Base-by-base conservation (phyloP, 2,797 vertebrate genomes). In the Nyctalus aviator region DNA sequence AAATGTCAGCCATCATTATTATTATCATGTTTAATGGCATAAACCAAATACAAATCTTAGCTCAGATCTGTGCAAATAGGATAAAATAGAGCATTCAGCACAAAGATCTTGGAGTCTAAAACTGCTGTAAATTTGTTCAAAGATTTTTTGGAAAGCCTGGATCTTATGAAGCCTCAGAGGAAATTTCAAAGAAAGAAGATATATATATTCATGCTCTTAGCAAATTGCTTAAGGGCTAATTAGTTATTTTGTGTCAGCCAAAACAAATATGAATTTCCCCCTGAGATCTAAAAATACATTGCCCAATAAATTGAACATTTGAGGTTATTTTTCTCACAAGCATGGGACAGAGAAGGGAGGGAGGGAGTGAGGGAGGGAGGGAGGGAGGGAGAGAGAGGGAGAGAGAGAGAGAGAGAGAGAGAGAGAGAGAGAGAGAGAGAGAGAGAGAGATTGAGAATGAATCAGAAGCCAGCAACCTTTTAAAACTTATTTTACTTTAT, bases 211-310 rank as follows among this genome's bases (percentile, higher is more conserved):
- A 71, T 48, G 6, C 25, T 57, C 15, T 82, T 72, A 83, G 14
- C 55, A 82, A 69, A 84, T 64, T 94, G 1, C 53, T 88, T n/a
- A 91, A 95, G 53, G 10, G 10, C 64, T 53, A 76, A 93, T 94
- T 76, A 85, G 69, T 76, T 68, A 62, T 53, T 72, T 62, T 76
- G 35, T 46, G n/a, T 75, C 57, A 85, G 53, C 3, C 3, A 72
- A 93, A 87, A 69, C 50, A 81, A 95, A 76, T 46, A 66, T 11
- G 12, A 32, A 69, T 87, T 76, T 66, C 46, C 55, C 18, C 8
- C 2, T 59, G 30, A 71, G 46, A 59, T 37, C 3, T 69, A 44
- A 94, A 53, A 76, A 75, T 8, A 30, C 0, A 12, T 2, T 59
- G 6, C 11, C 30, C 53, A 69, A 68, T 13, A 89, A 81, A 90